Evolutionary conservation across 2,113 vertebrate species (phyloP), one percentile per base, ranked within the genome.

Genomic region (Coreoperca whiteheadi): DNA sequence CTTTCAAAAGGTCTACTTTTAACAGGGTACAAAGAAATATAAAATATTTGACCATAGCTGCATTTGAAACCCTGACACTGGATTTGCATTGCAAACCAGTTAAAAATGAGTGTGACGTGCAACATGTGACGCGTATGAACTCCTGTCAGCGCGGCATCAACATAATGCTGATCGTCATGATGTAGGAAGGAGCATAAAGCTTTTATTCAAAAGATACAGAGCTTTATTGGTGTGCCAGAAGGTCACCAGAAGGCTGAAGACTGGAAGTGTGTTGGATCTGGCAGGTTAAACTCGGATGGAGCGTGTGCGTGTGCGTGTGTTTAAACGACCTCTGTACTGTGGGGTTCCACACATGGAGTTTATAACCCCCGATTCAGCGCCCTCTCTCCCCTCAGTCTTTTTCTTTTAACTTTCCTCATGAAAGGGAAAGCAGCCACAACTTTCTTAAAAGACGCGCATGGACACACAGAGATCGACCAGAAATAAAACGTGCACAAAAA

Each of bases 321-420:
- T 11, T 12, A 12, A 14, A 53, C 77, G 60, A 81, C 64, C 79
- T 81, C 46, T 67, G 73, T 28, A 56, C 37, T 48, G 9, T 15
- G 9, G 54, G 30, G 39, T 39, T 89, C 77, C 79, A 90, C 89
- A 91, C 79, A 85, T 89, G 81, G 86, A 79, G 77, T 83, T 87
- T 64, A 81, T 91, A 87, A 89, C 60, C 77, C 79, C 60, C 46
- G 1, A 73, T 79, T 65, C 64, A 73, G 34, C 53, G n/a, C 53
- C 75, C 71, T 69, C 63, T 8, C 20, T 50, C 63, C 67, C 34
- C 50, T 46, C 63, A 7, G 28, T 41, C 39, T 57, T 73, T 76
- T 76, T 72, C 83, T 88, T 91, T 92, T 43, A 88, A 90, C 84
- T 85, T 85, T 87, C 79, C 84, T 86, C 90, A 88, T 90, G 88